These are phyloP conservation scores for Chrysopa pallens DNA, from an alignment of 1,140 invertebrate genomes.

Conservation along the genomic window DNA sequence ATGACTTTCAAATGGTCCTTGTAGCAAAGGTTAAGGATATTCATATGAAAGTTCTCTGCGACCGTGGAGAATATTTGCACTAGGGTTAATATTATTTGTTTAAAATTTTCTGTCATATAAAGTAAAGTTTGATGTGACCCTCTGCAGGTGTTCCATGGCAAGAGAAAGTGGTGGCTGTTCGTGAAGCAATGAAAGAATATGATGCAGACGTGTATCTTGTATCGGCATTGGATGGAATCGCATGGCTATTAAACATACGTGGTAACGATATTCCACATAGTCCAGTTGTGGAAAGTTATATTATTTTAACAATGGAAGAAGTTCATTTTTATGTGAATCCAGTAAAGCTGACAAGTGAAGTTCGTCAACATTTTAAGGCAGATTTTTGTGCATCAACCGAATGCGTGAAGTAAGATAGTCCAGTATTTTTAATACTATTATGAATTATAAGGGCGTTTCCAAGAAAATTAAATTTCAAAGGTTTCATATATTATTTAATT, in stretches of 20 bases:
- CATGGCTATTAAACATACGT: constrained; percentile 90
- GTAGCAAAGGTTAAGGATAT: too few species aligned
- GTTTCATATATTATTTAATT: too few species aligned
- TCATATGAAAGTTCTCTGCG: too few species aligned
- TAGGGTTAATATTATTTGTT: background rate
- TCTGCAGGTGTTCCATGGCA: constrained; percentile 43
- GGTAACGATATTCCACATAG: constrained; percentile 78
- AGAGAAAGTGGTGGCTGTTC: constrained; percentile 48
- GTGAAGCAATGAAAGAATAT: constrained; percentile 40
- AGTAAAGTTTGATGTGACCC: background rate
- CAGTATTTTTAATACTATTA: background rate
- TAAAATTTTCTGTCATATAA: background rate
- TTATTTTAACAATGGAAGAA: constrained; percentile 34
- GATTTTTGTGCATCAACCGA: constrained; percentile 8
- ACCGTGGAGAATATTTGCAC: too few species aligned
- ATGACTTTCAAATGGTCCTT: too few species aligned
- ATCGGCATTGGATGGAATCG: constrained; percentile 80
- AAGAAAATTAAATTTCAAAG: background rate
- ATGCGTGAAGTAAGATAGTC: constrained; percentile 13
- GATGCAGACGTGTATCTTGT: constrained; percentile 63
- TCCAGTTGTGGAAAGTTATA: constrained; percentile 62
- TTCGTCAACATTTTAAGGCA: constrained; percentile 11
- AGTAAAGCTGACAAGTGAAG: constrained; percentile 9
- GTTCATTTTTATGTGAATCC: constrained; percentile 42
- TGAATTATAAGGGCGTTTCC: background rate